Base-by-base conservation (phyloP, 23 tunicate genomes). In the Phallusia fumigata region DNA sequence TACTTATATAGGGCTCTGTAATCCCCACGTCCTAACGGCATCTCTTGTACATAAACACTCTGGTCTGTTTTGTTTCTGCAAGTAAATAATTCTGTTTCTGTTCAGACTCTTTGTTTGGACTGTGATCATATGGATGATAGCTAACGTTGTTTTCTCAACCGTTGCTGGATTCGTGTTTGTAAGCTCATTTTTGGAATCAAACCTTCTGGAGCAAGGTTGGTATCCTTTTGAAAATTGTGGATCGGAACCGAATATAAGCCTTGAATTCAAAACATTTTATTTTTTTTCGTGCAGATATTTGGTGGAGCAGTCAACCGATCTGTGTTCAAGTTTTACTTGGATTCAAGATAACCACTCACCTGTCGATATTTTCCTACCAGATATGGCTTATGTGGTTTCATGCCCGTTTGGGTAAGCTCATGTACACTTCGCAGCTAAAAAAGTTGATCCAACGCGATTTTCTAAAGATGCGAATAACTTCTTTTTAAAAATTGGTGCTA, bases 341-440 rank as follows among this genome's bases (percentile, higher is more conserved):
- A 58, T 58, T 58, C 16, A 58, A 58, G 69, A 58, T 58, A 22
- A 24, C 28, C 16, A 58, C 69, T 21, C 69, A 58, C 16, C 69
- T 58, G 28, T 58, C 69, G 26, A 58, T 58, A 58, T 58, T 58
- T 22, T 6, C 5, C 28, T 58, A 58, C 16, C 69, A 58, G 13
- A 58, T 58, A 21, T 58, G 69, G 69, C 69, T 58, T 16, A 58
- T 58, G 69, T 58, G 26, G 28, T 58, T 58, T 24, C 69, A 58
- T 24, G 26, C 26, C 28, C 11, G 16, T 1, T 24, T 58, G 16
- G 69, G 69, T 58, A 13, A 58, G 69, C 11, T 58, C 69, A 58
- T 58, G 69, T 58, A n/a, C n/a, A n/a, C n/a, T n/a, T 21, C 69
- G 47, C 8, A n/a, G n/a, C n/a, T n/a, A n/a, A n/a, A n/a, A n/a